Percentiles rank a stretch among this genome's conserved stretches.
Conservation (phyloP, 2,888 invertebrate species). For the Lysandra bellargus region DNA sequence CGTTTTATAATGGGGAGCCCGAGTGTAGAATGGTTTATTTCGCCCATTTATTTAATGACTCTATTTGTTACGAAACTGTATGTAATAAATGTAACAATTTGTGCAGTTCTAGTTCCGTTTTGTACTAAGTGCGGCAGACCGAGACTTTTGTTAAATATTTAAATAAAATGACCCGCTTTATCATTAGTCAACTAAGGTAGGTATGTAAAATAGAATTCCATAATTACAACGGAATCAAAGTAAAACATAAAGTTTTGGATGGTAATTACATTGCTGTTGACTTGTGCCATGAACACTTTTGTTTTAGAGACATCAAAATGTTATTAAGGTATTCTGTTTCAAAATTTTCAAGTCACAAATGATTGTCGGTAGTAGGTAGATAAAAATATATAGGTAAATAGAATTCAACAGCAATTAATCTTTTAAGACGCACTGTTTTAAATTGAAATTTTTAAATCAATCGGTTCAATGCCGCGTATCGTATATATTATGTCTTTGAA, state of each 20-base stretch:
- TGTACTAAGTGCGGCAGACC: background rate
- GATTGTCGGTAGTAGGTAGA: background rate
- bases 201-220: background rate
- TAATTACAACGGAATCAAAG: background rate
- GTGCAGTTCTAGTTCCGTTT: constrained; percentile 24
- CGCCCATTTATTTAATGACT: constrained; percentile 65
- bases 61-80: constrained; percentile 46
- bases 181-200: background rate
- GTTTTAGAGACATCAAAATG: no score
- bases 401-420: background rate
- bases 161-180: background rate
- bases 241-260: no score
- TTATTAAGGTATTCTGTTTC: no score
- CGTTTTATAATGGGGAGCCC: constrained; percentile 54
- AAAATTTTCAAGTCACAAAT: background rate
- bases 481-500: constrained; percentile 57
- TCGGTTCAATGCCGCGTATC: constrained; percentile 61
- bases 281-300: no score
- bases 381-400: no score
- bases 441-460: constrained; percentile 60
- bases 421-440: background rate
- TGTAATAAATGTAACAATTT: constrained; percentile 31
- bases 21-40: constrained; percentile 62
- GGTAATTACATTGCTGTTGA: no score
- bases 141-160: background rate